Base-by-base conservation (phyloP, 2,797 vertebrate species). In the Hipposideros larvatus region DNA sequence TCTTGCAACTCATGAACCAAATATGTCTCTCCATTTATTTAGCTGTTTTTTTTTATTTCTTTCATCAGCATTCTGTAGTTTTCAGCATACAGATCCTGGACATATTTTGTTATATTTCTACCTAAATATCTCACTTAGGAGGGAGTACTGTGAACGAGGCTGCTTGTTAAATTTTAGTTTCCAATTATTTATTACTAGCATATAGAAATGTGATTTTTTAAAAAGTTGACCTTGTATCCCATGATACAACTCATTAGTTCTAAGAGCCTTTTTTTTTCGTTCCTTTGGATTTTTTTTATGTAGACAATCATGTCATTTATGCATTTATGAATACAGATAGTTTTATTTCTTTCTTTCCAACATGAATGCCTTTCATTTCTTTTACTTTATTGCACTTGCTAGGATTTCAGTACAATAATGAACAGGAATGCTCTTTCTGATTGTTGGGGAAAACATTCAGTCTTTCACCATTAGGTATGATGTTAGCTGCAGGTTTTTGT, bases 111-210 rank as follows among this genome's bases (percentile, higher is more conserved):
- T n/a, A 37, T 41, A 51, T 57, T 91, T 65, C 84, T 19, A 59
- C n/a, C 37, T 55, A 87, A 87, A 16, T 61, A 63, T 53, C 34
- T 77, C 70, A 70, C 55, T 77, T 70, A 77, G 68, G 53, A 46
- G 68, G 11, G 7, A 63, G 11, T 22, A 41, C 31, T 94, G 15
- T 66, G 51, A 90, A 55, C 61, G 53, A 95, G 24, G 43, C 48
- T 82, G 5, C 24, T 79, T 59, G 24, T 75, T 94, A 74, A 77
- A 77, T 78, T 88, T 79, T 37, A 71, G 55, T 84, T 78, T 92
- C 34, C 37, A 37, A 71, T 37, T 57, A 19, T 73, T 86, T 53
- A 15, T n/a, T 89, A 41, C 37, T 70, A 61, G 8, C 48, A 7
- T 51, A 59, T 11, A 80, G 57, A 59, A 74, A 87, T 34, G n/a